Evolutionary conservation across 2,888 invertebrate genomes (phyloP).

Genomic region (Theretra japonica): DNA sequence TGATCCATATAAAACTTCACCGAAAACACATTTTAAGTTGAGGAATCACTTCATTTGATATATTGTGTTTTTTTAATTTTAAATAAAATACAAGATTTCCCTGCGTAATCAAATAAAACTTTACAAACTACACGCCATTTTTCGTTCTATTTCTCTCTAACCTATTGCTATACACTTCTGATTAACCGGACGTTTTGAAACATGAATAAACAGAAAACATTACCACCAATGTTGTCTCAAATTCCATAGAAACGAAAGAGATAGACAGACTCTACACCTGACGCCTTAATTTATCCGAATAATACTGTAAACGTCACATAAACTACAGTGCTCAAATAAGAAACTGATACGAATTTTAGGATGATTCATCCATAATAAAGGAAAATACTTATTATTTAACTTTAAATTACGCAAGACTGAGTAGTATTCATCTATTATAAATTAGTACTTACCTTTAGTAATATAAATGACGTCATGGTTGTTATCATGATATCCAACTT

Average conservation of each 20-base stretch:
- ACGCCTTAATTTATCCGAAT: slow-evolving; percentile 46
- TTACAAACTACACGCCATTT: slow-evolving; percentile 61
- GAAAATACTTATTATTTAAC: slow-evolving; percentile 23
- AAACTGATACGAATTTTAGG: slow-evolving; percentile 69
- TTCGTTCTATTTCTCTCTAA: slow-evolving; percentile 72
- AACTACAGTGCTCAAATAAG: slow-evolving; percentile 71
- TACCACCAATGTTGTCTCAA: slow-evolving; percentile 38
- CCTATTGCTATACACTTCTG: slow-evolving; percentile 46
- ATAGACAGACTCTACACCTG: slow-evolving; percentile 40
- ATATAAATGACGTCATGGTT: slow-evolving; percentile 85
- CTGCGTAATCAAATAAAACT: slow-evolving; percentile 50
- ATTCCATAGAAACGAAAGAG: slow-evolving; percentile 55
- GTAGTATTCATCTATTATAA: slow-evolving; percentile 32
- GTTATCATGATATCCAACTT: slow-evolving; percentile 83
- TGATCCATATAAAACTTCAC: slow-evolving; percentile 13
- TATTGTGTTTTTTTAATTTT: background rate
- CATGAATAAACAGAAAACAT: slow-evolving; percentile 8
- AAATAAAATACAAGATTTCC: slow-evolving; percentile 16
- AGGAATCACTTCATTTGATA: background rate
- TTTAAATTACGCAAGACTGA: slow-evolving; percentile 16
- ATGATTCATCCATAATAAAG: slow-evolving; percentile 56
- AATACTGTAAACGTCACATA: slow-evolving; percentile 70
- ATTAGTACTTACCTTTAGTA: slow-evolving; percentile 75
- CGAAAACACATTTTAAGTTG: background rate
- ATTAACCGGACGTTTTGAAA: slow-evolving; percentile 38